phyloP scores from a whole-genome alignment of 35 echinoderm and acorn worm genomes.

The Heliocidaris erythrogramma region DNA sequence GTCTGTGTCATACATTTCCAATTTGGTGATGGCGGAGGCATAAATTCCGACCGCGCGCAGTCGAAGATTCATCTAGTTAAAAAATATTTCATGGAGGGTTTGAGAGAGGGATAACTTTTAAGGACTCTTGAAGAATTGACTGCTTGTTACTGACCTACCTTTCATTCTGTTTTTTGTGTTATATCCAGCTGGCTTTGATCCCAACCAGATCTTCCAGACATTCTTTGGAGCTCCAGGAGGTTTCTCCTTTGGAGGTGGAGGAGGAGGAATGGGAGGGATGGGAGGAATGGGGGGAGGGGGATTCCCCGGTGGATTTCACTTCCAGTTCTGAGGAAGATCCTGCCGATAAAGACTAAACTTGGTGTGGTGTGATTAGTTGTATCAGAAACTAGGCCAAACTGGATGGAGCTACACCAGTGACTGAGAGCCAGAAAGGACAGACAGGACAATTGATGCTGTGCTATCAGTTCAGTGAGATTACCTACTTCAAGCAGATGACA shows the following conservation, averaged over 20 bases:
- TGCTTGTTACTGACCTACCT: not conserved
- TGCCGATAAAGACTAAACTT: not conserved
- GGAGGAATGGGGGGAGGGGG: conserved; percentile 28
- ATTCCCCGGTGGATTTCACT: conserved; percentile 73
- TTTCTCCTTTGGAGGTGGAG: conserved; percentile 58
- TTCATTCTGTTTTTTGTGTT: conserved; percentile 25
- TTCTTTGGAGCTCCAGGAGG: conserved; percentile 83
- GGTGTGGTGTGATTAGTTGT: not conserved
- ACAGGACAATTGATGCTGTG: not conserved
- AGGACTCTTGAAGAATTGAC: too few relatives aligned
- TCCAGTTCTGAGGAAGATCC: conserved; percentile 55
- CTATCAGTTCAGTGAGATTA: not conserved
- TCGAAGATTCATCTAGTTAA: too few relatives aligned
- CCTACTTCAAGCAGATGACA: not conserved
- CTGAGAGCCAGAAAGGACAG: not conserved
- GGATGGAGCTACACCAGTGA: not conserved
- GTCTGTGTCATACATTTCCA: too few relatives aligned
- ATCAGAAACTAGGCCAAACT: not conserved
- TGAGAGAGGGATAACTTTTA: too few relatives aligned
- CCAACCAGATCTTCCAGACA: conserved; percentile 87
- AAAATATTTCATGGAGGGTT: too few relatives aligned
- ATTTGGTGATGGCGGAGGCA: too few relatives aligned
- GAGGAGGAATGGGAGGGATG: not conserved
- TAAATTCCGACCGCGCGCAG: too few relatives aligned
- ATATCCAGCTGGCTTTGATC: conserved; percentile 75